Evolutionary conservation across 2,888 invertebrate genomes (phyloP).

Genomic region (Chrysotoxum bicinctum): DNA sequence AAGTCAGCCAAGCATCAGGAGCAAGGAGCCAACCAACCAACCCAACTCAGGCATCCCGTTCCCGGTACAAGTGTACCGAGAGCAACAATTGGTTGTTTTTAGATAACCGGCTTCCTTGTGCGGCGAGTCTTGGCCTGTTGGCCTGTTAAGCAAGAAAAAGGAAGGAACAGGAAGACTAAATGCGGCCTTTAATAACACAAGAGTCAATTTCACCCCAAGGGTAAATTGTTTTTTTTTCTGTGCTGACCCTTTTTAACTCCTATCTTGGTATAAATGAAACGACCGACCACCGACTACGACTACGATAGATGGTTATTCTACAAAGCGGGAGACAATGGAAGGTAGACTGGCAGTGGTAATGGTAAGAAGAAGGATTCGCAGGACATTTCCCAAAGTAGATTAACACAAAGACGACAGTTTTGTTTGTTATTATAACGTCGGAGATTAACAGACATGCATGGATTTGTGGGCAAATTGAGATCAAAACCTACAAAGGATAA

Average conservation of each 20-base stretch:
- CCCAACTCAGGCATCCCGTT: conserved; percentile 21
- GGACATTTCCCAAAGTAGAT: conserved; percentile 67
- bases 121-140: conserved; percentile 67
- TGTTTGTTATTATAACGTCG: conserved; percentile 71
- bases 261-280: conserved; percentile 40
- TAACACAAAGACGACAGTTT: conserved; percentile 71
- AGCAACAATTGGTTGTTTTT: conserved; percentile 72
- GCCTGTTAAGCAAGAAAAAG: conserved; percentile 67
- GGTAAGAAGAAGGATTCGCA: conserved; percentile 17
- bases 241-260: conserved; percentile 64
- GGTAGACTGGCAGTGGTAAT: background rate
- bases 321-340: conserved; percentile 22
- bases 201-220: conserved; percentile 70
- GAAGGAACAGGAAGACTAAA: conserved; percentile 69
- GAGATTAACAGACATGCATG: conserved; percentile 70
- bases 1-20: conserved; percentile 62
- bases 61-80: conserved; percentile 21
- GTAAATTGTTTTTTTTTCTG: conserved; percentile 68
- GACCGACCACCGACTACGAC: background rate
- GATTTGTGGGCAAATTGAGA: conserved; percentile 67
- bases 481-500: conserved; percentile 43
- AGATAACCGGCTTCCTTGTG: conserved; percentile 70
- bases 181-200: conserved; percentile 67
- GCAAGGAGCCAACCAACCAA: conserved; percentile 14
- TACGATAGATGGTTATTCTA: background rate